Conservation (phyloP, 2,888 invertebrate species). For the Clostera curtula region DNA sequence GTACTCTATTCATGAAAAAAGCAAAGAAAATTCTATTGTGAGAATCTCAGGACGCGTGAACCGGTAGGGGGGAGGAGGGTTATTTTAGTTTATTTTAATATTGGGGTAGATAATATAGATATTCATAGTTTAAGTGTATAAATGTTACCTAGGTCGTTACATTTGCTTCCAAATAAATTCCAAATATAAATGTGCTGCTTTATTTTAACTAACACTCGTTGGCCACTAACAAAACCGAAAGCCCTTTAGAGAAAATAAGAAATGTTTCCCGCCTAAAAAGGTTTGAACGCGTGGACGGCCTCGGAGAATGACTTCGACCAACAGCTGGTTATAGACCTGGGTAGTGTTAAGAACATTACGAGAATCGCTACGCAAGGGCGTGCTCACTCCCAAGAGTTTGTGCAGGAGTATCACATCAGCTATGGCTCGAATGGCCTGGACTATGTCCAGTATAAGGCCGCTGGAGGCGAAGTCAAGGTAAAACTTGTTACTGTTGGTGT, state of each 20-base stretch:
- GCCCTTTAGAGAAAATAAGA: constrained; percentile 17
- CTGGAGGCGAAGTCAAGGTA: constrained; percentile 93
- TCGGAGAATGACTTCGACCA: constrained; percentile 94
- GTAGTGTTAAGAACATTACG: constrained; percentile 90
- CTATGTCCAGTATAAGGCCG: constrained; percentile 91
- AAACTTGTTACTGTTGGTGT: constrained; percentile 34
- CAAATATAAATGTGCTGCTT: constrained; percentile 16
- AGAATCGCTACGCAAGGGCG: constrained; percentile 93
- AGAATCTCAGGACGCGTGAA: no score
- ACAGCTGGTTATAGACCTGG: constrained; percentile 92
- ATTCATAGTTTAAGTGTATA: no score
- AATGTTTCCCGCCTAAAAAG: constrained; percentile 63
- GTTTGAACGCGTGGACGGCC: constrained; percentile 94
- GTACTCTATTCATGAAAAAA: constrained; percentile 75
- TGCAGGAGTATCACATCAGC: constrained; percentile 94
- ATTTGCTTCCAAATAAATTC: constrained; percentile 25
- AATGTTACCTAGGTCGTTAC: no score
- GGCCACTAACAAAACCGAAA: constrained; percentile 22
- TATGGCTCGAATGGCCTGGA: constrained; percentile 94
- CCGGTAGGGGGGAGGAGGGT: no score
- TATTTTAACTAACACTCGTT: constrained; percentile 17
- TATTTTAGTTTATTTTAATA: constrained; percentile 6
- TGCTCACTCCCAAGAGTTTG: constrained; percentile 91
- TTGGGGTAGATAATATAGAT: no score
- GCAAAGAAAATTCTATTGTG: constrained; percentile 37